Conservation (phyloP, 2,888 invertebrate genomes). For the Antheraea assamensis region DNA sequence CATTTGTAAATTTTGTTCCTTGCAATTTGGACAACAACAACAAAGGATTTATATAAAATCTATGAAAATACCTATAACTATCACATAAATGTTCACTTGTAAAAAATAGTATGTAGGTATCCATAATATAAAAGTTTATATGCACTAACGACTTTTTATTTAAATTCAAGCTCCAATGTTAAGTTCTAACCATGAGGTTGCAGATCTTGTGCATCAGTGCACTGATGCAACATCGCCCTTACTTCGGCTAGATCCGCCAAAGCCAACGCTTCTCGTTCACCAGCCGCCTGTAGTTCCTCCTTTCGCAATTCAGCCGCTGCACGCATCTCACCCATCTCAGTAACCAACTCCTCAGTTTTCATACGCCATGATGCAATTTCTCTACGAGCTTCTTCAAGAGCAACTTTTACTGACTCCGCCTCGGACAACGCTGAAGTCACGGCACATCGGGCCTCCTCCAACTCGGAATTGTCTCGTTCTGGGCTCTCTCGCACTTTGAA, state of each 20-base stretch:
- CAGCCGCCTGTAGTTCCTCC: slow-evolving; percentile 62
- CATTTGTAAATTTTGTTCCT: too few relatives aligned
- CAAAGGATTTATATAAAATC: background rate
- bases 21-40: background rate
- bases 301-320: slow-evolving; percentile 60
- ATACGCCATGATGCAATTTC: slow-evolving; percentile 63
- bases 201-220: slow-evolving; percentile 56
- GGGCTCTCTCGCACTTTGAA: slow-evolving; percentile 56
- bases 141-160: too few relatives aligned
- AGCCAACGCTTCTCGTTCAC: slow-evolving; percentile 63
- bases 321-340: slow-evolving; percentile 62
- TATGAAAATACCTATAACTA: background rate
- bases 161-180: background rate
- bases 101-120: too few relatives aligned
- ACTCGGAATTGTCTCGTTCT: slow-evolving; percentile 60
- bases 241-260: slow-evolving; percentile 69
- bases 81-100: too few relatives aligned
- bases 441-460: slow-evolving; percentile 61
- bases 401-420: slow-evolving; percentile 52
- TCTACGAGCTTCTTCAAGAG: slow-evolving; percentile 56
- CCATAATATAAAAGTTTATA: too few relatives aligned
- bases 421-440: slow-evolving; percentile 55
- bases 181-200: slow-evolving; percentile 64
- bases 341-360: slow-evolving; percentile 62
- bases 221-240: slow-evolving; percentile 66